Base-by-base conservation (phyloP, 2,888 invertebrate genomes). In the Pasiphila rectangulata region DNA sequence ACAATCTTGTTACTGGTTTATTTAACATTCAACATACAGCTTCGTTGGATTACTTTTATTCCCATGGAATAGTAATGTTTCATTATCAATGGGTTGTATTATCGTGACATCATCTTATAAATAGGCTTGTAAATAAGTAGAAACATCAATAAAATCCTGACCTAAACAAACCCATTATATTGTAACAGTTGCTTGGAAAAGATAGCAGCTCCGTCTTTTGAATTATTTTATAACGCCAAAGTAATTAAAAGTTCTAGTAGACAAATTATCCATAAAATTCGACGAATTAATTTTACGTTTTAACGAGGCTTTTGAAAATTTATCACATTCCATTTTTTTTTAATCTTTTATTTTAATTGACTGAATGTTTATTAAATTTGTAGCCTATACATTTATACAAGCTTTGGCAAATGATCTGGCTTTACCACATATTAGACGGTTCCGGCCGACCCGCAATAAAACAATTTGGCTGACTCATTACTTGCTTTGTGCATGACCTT, bases 401-500 rank as follows among this genome's bases (percentile, higher is more conserved):
- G 7, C 7, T 3, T 27, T 13, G 27, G 27, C 7, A 1, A 27
- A 27, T 27, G 27, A 27, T 13, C 13, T 13, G 12, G 25, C 16
- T 16, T 30, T 4, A 30, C 4, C 16, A 30, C 9, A 32, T 39
- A 38, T 50, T 32, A n/a, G 35, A 37, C 39, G 37, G 23, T 27
- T 51, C 43, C 21, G 34, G 32, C 24, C 43, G 36, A 47, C 34
- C 40, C 30, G 19, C 34, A 38, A 25, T 38, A 21, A 44, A 46
- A 39, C 36, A 34, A 53, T 46, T 39, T 46, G 41, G 27, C 43
- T 49, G 29, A 42, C 34, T 46, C 43, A 43, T 56, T 35, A 42
- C 35, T 34, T 61, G 61, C 61, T 66, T 67, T 72, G 69, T 72
- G 79, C 78, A 75, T 75, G 81, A 73, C 75, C 73, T 77, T 76